Evolutionary conservation across 2,113 vertebrate species (phyloP), one percentile per base, ranked within the genome.

Genomic region (Hippocampus barbouri): DNA sequence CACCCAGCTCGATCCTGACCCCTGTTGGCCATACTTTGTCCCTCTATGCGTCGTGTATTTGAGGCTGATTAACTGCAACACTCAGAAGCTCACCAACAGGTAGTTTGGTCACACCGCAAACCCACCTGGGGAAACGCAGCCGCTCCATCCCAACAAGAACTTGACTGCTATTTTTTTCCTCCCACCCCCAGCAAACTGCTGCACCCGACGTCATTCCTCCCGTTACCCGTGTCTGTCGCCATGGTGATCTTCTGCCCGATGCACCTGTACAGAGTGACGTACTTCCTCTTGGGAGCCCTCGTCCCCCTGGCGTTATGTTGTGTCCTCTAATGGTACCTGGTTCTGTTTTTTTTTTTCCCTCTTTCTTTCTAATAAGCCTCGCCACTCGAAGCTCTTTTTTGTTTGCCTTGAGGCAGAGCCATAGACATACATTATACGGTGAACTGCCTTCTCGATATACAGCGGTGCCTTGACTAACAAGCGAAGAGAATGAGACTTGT

Each of bases 241-340:
- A 90, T 94, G 91, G 86, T 95, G 84, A 92, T 92, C 68, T 97
- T 98, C 76, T 96, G 94, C 83, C 89, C 89, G 1, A 81, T 93
- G 60, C 96, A 98, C 87, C 93, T 98, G 59, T 98, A 98, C 87
- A 92, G 94, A 90, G 85, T 97, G 77, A 91, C 92, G 9, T 90
- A 95, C 83, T 95, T 96, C 72, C 79, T 96, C 76, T 85, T 90
- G 25, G 85, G 89, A 68, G 91, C 92, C n/a, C 88, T 98, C 67
- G 77, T 90, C 51, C 88, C 96, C n/a, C 88, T 97, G 16, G 86
- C 91, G 5, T 72, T 92, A 45, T 96, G 95, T 79, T 94, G 93
- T 85, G 76, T 93, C 76, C 83, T 97, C 83, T 98, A 89, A 93
- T 72, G 2, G 3, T 64, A 69, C 41, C 73, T 38, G 59, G 25